Conservation (phyloP, 2,797 vertebrate genomes). For the Loriculus beryllinus region DNA sequence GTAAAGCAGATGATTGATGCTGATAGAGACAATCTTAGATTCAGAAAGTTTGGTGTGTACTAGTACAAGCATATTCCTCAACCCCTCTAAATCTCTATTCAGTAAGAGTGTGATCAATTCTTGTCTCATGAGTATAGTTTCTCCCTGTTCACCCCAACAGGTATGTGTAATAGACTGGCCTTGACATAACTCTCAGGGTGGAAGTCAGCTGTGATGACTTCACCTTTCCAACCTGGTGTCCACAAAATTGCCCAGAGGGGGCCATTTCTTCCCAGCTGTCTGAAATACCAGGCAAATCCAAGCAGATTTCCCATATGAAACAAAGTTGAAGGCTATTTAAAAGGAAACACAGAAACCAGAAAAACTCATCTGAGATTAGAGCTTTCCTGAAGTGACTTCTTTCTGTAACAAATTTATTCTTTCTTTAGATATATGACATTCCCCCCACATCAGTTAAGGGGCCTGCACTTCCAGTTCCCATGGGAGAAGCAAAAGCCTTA, state of each 20-base stretch:
- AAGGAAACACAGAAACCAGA: neutral
- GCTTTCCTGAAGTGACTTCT: neutral
- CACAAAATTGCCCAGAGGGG: neutral
- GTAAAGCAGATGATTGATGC: neutral
- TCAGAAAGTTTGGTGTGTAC: neutral
- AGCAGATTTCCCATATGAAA: neutral
- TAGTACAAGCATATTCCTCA: neutral
- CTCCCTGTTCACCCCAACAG: neutral
- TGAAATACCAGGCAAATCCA: neutral
- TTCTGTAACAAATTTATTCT: constrained; percentile 16
- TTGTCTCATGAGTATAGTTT: neutral
- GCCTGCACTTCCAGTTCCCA: constrained; percentile 64
- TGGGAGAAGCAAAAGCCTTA: constrained; percentile 75
- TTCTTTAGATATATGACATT: constrained; percentile 88
- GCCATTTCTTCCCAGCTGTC: neutral
- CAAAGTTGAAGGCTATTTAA: neutral
- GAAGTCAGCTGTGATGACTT: neutral
- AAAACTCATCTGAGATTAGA: neutral
- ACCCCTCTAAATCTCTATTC: neutral
- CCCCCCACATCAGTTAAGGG: constrained; percentile 82
- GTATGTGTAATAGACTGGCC: neutral
- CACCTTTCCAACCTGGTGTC: neutral
- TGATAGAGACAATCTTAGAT: neutral
- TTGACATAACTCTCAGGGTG: neutral
- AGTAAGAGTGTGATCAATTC: neutral